phyloP scores from a whole-genome alignment of 1,140 invertebrate genomes.

The Eufriesea mexicana region DNA sequence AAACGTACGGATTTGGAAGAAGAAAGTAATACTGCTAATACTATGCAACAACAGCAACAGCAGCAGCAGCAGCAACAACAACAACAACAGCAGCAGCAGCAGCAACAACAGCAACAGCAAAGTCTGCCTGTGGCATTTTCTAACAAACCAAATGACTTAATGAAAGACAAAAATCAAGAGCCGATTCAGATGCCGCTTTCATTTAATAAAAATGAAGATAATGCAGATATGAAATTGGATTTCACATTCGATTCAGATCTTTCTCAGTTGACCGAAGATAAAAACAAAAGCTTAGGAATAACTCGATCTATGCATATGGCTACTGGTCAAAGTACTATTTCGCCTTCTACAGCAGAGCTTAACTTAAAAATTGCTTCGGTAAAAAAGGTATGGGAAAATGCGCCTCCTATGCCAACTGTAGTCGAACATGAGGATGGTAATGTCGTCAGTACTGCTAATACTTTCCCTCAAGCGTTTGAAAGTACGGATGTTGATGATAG shows the following conservation, averaged over 20 bases:
- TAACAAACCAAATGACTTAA: slow-evolving; percentile 85
- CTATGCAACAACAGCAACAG: slow-evolving; percentile 65
- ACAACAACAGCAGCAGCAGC: slow-evolving; percentile 72
- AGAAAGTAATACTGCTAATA: slow-evolving; percentile 61
- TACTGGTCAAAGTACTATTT: slow-evolving; percentile 84
- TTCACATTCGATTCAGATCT: slow-evolving; percentile 93
- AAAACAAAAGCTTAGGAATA: slow-evolving; percentile 85
- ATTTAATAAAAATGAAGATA: slow-evolving; percentile 88
- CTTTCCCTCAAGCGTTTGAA: slow-evolving; percentile 82
- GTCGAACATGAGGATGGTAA: slow-evolving; percentile 86
- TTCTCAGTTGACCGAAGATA: slow-evolving; percentile 90
- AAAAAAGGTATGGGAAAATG: slow-evolving; percentile 94
- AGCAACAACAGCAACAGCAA: slow-evolving; percentile 73
- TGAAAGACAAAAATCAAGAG: slow-evolving; percentile 83
- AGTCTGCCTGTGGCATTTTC: slow-evolving; percentile 83
- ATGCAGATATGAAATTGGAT: slow-evolving; percentile 94
- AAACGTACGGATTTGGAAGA: slow-evolving; percentile 79
- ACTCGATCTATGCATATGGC: slow-evolving; percentile 85
- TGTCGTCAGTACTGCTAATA: slow-evolving; percentile 80
- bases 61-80: slow-evolving; percentile 72
- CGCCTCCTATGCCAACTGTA: slow-evolving; percentile 86
- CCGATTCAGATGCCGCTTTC: slow-evolving; percentile 85
- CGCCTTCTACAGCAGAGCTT: slow-evolving; percentile 91
- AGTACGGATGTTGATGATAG: slow-evolving; percentile 83
- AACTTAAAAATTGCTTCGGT: slow-evolving; percentile 97